These are phyloP conservation scores for Solenopsis invicta DNA, from an alignment of 1,140 invertebrate species.

Conservation along the genomic window DNA sequence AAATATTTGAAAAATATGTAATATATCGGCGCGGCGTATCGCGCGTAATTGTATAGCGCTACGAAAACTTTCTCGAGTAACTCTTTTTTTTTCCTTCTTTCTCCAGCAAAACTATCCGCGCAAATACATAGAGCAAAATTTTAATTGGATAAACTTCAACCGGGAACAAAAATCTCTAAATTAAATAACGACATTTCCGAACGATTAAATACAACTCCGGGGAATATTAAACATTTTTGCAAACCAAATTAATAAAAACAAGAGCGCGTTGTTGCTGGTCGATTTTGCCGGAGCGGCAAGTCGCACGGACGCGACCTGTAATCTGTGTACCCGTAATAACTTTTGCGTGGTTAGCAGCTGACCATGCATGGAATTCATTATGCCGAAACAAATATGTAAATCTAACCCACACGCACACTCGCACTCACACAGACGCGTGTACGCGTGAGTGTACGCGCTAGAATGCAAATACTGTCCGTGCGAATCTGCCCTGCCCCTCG, in stretches of 20 bases:
- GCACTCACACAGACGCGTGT: conserved; percentile 22
- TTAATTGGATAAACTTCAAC: conserved; percentile 47
- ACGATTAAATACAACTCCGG: conserved; percentile 53
- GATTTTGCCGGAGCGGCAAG: conserved; percentile 68
- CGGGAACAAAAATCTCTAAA: conserved; percentile 46
- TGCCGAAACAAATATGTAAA: conserved; percentile 78
- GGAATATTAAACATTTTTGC: conserved; percentile 64
- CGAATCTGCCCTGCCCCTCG: conserved; percentile 9
- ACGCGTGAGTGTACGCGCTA: conserved; percentile 17
- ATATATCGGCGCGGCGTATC: not conserved
- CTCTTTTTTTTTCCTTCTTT: not conserved
- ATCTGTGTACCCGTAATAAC: conserved; percentile 78
- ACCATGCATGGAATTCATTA: conserved; percentile 78
- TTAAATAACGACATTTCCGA: conserved; percentile 63
- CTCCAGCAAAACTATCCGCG: not conserved
- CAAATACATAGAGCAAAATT: conserved; percentile 18
- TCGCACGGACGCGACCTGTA: conserved; percentile 69
- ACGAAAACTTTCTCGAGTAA: conserved; percentile 5
- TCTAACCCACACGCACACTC: conserved; percentile 58
- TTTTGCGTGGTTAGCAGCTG: conserved; percentile 78
- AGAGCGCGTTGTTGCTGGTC: conserved; percentile 48
- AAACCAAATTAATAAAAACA: conserved; percentile 65
- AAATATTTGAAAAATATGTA: conserved; percentile 10
- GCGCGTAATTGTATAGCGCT: conserved; percentile 1
- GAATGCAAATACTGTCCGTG: conserved; percentile 59